Conservation (phyloP, 2,888 invertebrate species). For the Sclerodermus sp. region DNA sequence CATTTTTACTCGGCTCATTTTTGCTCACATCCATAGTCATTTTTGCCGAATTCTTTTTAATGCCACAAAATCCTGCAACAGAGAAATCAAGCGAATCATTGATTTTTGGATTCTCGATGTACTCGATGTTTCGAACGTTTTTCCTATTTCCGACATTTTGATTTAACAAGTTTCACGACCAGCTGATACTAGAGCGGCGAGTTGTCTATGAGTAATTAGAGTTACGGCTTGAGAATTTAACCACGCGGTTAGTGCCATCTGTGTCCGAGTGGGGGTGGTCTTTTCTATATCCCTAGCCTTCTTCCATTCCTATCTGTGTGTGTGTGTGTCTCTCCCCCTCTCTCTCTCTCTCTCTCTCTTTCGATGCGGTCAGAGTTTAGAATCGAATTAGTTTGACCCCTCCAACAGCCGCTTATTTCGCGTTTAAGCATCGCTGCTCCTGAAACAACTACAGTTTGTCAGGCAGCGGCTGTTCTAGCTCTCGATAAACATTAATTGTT, state of each 20-base stretch:
- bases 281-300: conserved; percentile 4
- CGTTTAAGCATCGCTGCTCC: conserved; percentile 33
- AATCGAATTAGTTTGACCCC: conserved; percentile 58
- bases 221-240: conserved; percentile 58
- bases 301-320: too few relatives aligned
- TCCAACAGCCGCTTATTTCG: conserved; percentile 35
- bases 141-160: too few relatives aligned
- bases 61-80: conserved; percentile 23
- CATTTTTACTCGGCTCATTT: conserved; percentile 50
- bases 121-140: too few relatives aligned
- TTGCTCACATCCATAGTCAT: conserved; percentile 56
- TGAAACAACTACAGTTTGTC: conserved; percentile 42
- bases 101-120: conserved; percentile 1
- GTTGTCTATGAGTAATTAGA: conserved; percentile 59
- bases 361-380: conserved; percentile 56
- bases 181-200: conserved; percentile 53
- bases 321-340: conserved; percentile 5
- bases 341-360: conserved; percentile 20
- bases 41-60: conserved; percentile 18
- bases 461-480: conserved; percentile 32
- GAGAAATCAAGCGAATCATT: not conserved
- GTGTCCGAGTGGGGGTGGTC: conserved; percentile 48
- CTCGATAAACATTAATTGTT: conserved; percentile 36
- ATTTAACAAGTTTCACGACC: conserved; percentile 55
- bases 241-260: conserved; percentile 58